These are phyloP conservation scores for Xestia rhomboidea DNA, from an alignment of 2,888 invertebrate genomes.

Conservation along the genomic window DNA sequence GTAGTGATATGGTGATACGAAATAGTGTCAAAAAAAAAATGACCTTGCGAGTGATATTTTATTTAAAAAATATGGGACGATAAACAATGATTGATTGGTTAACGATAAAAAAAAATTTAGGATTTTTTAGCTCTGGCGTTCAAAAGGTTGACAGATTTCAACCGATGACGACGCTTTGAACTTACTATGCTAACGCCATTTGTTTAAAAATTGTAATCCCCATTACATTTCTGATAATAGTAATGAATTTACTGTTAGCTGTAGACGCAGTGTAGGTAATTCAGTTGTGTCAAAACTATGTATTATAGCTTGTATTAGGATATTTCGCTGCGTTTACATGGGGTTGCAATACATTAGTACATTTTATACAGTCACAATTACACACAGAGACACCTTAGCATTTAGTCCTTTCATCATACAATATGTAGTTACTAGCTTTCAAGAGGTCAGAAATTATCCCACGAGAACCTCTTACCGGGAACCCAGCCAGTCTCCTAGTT, in stretches of 20 bases:
- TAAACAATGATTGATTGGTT: too few relatives aligned
- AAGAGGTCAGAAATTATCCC: neutral
- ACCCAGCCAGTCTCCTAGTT: neutral
- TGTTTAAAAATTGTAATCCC: neutral
- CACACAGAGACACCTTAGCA: neutral
- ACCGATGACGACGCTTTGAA: neutral
- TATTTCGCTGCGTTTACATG: neutral
- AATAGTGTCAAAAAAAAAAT: too few relatives aligned
- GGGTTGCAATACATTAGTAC: neutral
- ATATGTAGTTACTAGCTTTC: neutral
- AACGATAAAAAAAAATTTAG: too few relatives aligned
- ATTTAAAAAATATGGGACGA: too few relatives aligned
- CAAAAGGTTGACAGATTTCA: too few relatives aligned
- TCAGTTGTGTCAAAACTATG: constrained; percentile 9
- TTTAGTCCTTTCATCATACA: neutral
- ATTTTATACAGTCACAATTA: constrained; percentile 1
- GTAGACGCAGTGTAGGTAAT: neutral
- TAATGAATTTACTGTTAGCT: neutral
- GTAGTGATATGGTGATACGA: too few relatives aligned
- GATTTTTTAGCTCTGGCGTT: too few relatives aligned
- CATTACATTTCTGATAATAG: neutral
- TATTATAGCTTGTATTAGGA: constrained; percentile 12
- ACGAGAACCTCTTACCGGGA: neutral
- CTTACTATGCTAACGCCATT: neutral
- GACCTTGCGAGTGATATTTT: too few relatives aligned